A percentile compares a stretch with the other conserved stretches of the same genome.
These are phyloP conservation scores for Tethya wilhelma DNA, from an alignment of 37 sponge, comb jelly and placozoan species.

Conservation along the genomic window DNA sequence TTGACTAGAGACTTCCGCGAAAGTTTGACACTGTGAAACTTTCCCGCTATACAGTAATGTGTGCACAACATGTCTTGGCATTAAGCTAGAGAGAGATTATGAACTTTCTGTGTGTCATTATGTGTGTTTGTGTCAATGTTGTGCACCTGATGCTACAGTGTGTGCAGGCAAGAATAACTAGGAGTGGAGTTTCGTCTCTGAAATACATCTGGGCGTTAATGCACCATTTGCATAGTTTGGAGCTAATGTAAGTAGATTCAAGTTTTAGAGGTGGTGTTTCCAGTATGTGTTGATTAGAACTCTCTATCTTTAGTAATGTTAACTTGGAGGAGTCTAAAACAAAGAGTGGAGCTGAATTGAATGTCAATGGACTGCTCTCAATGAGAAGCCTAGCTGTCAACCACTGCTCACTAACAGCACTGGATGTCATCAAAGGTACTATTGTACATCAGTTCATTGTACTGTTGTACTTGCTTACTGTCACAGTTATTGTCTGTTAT, in stretches of 20 bases:
- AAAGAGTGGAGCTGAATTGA: not conserved
- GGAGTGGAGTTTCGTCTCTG: not conserved
- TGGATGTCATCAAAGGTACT: conserved; percentile 39
- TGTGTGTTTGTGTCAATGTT: not conserved
- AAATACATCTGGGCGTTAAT: conserved; percentile 48
- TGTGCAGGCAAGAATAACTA: conserved; percentile 23
- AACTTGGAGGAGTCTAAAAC: conserved; percentile 11
- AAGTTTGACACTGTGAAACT: too few relatives aligned
- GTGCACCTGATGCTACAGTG: too few relatives aligned
- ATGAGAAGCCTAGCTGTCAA: conserved; percentile 19
- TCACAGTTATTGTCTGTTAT: too few relatives aligned
- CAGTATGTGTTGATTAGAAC: not conserved
- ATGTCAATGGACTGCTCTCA: conserved; percentile 4
- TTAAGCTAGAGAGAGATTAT: not conserved
- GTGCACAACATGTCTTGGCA: too few relatives aligned
- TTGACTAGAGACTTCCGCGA: too few relatives aligned
- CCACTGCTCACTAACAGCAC: conserved; percentile 26
- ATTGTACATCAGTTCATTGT: too few relatives aligned
- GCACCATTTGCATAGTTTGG: conserved; percentile 32
- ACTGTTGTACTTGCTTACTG: too few relatives aligned
- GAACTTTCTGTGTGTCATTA: conserved; percentile 19
- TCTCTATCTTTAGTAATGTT: conserved; percentile 38
- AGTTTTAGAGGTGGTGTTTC: not conserved
- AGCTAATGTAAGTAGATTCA: conserved; percentile 39
- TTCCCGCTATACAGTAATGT: too few relatives aligned